Base-by-base conservation (phyloP, 2,113 vertebrate genomes). In the Raja brachyura region DNA sequence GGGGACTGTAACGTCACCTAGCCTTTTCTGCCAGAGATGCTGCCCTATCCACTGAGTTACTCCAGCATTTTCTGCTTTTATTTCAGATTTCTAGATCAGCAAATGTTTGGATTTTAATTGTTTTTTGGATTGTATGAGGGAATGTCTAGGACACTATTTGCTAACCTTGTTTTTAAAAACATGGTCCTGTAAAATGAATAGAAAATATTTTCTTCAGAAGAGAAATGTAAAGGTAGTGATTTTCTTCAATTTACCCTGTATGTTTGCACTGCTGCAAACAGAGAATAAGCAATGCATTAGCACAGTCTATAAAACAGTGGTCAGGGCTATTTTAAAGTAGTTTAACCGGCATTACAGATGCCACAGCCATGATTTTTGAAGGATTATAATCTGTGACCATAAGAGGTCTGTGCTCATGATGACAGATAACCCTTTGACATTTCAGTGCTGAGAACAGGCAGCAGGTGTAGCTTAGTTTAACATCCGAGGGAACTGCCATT, bases 361-460 rank as follows among this genome's bases (percentile, higher is more conserved):
- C 59, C n/a, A 63, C 59, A 92, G 68, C 90, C 14, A 54, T 92
- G 90, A 73, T 92, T 85, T 73, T 73, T 66, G 66, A 54, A 73
- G 66, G 68, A 92, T 92, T 73, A 54, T 73, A 33, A 66, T 48
- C n/a, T 39, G 66, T 73, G 3, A 70, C 90, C 90, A 73, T 54
- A 92, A 92, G 68, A 73, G 68, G 68, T 22, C 25, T 92, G 90
- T 92, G 86, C 39, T 48, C 68, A 73, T 48, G 63, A 73, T 74
- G 90, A 92, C 83, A 88, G 59, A 31, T 88, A 88, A 31, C 61
- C 56, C 90, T 48, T 68, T 92, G 90, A 73, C 66, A 92, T 92
- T 73, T 73, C 66, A 73, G 7, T 54, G 68, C 68, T 92, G 90
- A 92, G 90, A 54, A 92, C 31, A 54, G 18, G 22, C 39, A 92